Conservation (phyloP, 2,113 vertebrate genomes). For the Proteles cristata region DNA sequence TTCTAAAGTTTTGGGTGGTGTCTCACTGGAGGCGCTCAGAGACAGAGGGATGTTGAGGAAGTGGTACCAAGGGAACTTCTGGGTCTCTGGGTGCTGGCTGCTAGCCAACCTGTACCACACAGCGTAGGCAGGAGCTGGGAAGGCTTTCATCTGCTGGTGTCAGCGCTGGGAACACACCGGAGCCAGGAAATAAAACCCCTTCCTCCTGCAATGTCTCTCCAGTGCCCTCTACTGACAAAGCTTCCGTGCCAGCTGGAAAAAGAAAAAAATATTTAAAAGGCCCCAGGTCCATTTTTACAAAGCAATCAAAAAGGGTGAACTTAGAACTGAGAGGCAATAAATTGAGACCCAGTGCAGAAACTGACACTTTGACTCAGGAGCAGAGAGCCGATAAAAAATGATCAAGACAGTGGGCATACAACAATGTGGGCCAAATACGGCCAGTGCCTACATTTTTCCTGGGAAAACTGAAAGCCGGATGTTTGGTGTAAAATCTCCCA, state of each 20-base stretch:
- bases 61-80: too few relatives aligned
- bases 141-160: too few relatives aligned
- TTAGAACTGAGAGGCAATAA: neutral
- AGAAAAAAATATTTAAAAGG: neutral
- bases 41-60: neutral
- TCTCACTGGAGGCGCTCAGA: neutral
- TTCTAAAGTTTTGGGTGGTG: neutral
- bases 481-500: neutral
- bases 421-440: neutral
- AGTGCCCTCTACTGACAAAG: neutral
- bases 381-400: neutral
- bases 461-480: neutral
- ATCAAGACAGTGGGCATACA: neutral
- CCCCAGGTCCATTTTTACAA: neutral
- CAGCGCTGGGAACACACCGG: fast-evolving
- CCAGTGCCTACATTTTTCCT: neutral
- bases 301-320: neutral
- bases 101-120: too few relatives aligned
- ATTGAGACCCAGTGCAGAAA: neutral
- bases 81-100: fast-evolving
- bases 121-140: neutral
- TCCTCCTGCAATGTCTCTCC: neutral
- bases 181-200: too few relatives aligned
- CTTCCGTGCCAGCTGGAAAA: neutral
- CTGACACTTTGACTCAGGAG: neutral